These are phyloP conservation scores for Machimus atricapillus DNA, from an alignment of 2,888 invertebrate genomes.

Conservation along the genomic window DNA sequence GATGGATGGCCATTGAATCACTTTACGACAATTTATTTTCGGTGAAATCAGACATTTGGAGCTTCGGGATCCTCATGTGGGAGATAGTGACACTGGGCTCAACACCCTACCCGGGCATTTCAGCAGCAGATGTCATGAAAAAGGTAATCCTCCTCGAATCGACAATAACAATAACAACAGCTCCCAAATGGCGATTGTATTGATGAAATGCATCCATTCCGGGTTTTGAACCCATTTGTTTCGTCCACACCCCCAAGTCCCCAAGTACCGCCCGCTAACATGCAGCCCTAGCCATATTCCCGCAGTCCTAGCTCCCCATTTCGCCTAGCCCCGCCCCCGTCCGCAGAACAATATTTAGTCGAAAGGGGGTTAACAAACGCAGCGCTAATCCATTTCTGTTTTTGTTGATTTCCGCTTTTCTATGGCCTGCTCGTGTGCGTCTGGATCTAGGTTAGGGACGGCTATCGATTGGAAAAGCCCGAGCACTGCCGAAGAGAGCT, in stretches of 20 bases:
- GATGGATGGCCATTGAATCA: constrained; percentile 98
- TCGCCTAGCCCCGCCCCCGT: neutral
- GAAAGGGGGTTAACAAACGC: neutral
- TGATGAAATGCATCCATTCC: neutral
- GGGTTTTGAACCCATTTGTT: neutral
- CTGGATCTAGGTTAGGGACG: constrained; percentile 81
- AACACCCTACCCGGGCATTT: constrained; percentile 92
- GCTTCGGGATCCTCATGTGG: constrained; percentile 94
- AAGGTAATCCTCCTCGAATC: constrained; percentile 66
- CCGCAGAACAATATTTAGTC: neutral
- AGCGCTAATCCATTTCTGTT: constrained; percentile 42
- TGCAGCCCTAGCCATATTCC: neutral
- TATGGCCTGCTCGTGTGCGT: constrained; percentile 38
- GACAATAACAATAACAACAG: neutral
- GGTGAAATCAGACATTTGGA: constrained; percentile 94
- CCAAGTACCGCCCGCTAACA: neutral
- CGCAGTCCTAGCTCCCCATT: neutral
- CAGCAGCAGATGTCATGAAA: constrained; percentile 89
- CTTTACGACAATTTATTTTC: constrained; percentile 94
- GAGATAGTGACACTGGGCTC: constrained; percentile 95
- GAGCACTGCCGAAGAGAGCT: constrained; percentile 92
- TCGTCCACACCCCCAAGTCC: neutral
- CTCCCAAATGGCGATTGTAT: neutral
- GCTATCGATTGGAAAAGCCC: constrained; percentile 89
- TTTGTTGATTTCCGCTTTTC: neutral